Percentiles rank a stretch among this genome's conserved stretches.
phyloP scores from a whole-genome alignment of 2,888 invertebrate genomes.

The Orthosia gracilis region DNA sequence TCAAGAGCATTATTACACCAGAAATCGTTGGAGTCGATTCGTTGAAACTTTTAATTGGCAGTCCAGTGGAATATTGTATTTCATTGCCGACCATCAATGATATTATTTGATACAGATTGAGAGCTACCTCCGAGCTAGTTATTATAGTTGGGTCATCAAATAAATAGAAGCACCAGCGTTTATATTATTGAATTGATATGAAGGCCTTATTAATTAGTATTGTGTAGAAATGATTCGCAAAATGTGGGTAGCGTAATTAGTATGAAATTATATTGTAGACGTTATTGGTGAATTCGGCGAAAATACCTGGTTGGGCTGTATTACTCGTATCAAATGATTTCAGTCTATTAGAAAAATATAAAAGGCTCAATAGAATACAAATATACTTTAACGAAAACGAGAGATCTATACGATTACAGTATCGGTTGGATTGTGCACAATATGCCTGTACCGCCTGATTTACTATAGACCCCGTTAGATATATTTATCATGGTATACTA shows the following conservation, averaged over 20 bases:
- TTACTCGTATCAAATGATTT: background rate
- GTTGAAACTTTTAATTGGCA: slow-evolving; percentile 89
- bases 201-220: slow-evolving; percentile 8
- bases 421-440: background rate
- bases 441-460: no score
- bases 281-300: slow-evolving; percentile 4
- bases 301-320: background rate
- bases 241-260: slow-evolving; percentile 12
- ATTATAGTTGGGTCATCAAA: slow-evolving; percentile 43
- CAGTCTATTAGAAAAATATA: background rate
- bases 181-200: slow-evolving; percentile 11
- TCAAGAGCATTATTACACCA: slow-evolving; percentile 81
- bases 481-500: background rate
- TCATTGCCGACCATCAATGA: slow-evolving; percentile 78
- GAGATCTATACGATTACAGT: background rate
- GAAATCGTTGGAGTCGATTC: slow-evolving; percentile 78
- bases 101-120: slow-evolving; percentile 74
- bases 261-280: slow-evolving; percentile 9
- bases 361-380: background rate
- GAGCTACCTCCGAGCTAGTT: slow-evolving; percentile 57
- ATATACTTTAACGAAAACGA: background rate
- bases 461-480: no score
- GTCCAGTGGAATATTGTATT: slow-evolving; percentile 80
- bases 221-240: slow-evolving; percentile 18
- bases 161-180: slow-evolving; percentile 34